phyloP scores from a whole-genome alignment of 2,113 vertebrate genomes.

The Lucifuga dentata region DNA sequence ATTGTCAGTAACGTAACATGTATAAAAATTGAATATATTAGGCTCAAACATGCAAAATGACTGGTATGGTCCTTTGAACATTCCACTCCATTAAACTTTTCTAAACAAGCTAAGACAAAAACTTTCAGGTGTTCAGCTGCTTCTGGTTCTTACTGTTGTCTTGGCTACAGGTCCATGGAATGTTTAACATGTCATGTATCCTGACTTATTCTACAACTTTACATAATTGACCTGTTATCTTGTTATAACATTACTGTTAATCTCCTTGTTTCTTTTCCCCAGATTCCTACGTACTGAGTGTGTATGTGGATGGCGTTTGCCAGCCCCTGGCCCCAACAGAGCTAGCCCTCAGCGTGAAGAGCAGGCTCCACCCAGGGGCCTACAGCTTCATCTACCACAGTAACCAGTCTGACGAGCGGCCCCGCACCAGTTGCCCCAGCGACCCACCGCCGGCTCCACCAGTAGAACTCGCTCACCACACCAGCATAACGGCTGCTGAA shows the following conservation, averaged over 20 bases:
- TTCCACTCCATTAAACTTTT: too few relatives aligned
- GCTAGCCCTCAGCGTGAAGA: conserved; percentile 89
- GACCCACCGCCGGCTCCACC: conserved; percentile 55
- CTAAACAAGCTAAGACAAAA: too few relatives aligned
- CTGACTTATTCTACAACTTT: too few relatives aligned
- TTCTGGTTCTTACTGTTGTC: not conserved
- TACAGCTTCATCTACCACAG: conserved; percentile 93
- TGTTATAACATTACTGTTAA: too few relatives aligned
- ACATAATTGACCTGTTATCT: too few relatives aligned
- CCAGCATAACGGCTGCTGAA: not conserved
- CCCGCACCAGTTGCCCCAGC: conserved; percentile 38
- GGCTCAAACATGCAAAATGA: too few relatives aligned
- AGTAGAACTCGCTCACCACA: not conserved
- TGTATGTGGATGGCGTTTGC: conserved; percentile 84
- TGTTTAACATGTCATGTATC: too few relatives aligned
- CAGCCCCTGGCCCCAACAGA: conserved; percentile 84
- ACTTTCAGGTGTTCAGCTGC: too few relatives aligned
- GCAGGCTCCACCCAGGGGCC: conserved; percentile 83
- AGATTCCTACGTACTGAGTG: conserved; percentile 84
- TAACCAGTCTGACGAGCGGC: conserved; percentile 41
- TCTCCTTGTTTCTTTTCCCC: conserved; percentile 6
- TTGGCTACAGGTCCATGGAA: too few relatives aligned
- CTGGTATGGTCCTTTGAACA: too few relatives aligned
- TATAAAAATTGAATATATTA: too few relatives aligned
- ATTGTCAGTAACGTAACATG: too few relatives aligned